A percentile compares a stretch with the other conserved stretches of the same genome.
Conservation (phyloP, 2,888 invertebrate genomes). For the Polyommatus iphigenia region DNA sequence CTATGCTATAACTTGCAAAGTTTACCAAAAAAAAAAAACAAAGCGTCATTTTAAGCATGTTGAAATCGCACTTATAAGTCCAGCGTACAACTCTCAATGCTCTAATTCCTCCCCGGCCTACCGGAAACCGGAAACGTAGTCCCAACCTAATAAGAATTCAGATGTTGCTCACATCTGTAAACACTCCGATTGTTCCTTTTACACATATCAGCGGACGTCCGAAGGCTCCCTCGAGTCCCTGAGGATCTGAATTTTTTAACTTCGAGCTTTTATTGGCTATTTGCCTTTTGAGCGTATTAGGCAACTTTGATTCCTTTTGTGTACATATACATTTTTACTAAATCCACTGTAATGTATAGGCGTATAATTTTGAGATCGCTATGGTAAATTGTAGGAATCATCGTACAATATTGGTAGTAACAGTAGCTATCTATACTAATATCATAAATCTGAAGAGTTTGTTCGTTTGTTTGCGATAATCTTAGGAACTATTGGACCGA, state of each 20-base stretch:
- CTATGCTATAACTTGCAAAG: no score
- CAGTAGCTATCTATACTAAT: no score
- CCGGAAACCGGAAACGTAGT: not conserved
- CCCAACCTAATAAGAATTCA: constrained; percentile 1
- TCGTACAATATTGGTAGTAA: no score
- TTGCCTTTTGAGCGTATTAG: not conserved
- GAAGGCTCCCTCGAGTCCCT: not conserved
- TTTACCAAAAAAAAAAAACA: no score
- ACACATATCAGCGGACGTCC: not conserved
- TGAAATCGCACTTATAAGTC: not conserved
- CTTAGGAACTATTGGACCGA: no score
- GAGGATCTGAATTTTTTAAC: constrained; percentile 11
- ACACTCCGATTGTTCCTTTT: not conserved
- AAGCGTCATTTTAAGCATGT: no score
- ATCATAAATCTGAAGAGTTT: no score
- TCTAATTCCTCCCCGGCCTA: not conserved
- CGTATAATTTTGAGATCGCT: not conserved
- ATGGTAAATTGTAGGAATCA: no score
- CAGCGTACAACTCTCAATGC: not conserved
- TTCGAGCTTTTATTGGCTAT: constrained; percentile 10
- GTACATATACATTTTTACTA: not conserved
- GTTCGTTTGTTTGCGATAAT: no score
- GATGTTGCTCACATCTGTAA: not conserved
- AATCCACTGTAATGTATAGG: not conserved
- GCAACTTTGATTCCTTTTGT: not conserved